Conservation (phyloP, 2,888 invertebrate genomes). For the Chymomyza amoena region DNA sequence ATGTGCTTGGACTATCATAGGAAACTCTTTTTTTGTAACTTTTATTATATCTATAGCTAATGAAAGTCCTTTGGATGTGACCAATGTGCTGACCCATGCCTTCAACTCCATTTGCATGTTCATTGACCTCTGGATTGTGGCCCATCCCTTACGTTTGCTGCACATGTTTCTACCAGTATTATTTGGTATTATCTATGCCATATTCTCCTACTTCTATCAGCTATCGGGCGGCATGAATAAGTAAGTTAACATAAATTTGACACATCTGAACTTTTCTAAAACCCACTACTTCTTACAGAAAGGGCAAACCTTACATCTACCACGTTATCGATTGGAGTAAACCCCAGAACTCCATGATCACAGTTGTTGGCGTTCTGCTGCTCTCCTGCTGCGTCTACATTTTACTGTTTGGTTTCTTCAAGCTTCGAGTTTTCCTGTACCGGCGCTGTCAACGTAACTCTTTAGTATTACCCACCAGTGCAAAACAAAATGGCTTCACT, state of each 20-base stretch:
- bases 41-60: slow-evolving; percentile 72
- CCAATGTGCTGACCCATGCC: slow-evolving; percentile 87
- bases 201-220: slow-evolving; percentile 83
- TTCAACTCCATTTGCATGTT: slow-evolving; percentile 87
- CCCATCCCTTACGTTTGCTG: slow-evolving; percentile 85
- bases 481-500: slow-evolving; percentile 29
- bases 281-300: slow-evolving; percentile 68
- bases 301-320: slow-evolving; percentile 85
- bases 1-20: not conserved
- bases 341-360: slow-evolving; percentile 79
- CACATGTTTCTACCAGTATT: slow-evolving; percentile 83
- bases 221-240: slow-evolving; percentile 82
- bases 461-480: slow-evolving; percentile 68
- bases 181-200: slow-evolving; percentile 81
- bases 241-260: slow-evolving; percentile 56
- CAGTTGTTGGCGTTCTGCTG: slow-evolving; percentile 70
- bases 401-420: slow-evolving; percentile 74
- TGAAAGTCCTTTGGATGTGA: slow-evolving; percentile 74
- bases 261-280: not conserved
- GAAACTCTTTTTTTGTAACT: not conserved
- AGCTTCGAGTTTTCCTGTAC: slow-evolving; percentile 71
- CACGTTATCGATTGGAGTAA: slow-evolving; percentile 87
- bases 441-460: slow-evolving; percentile 59
- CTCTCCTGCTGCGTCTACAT: slow-evolving; percentile 74
- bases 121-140: slow-evolving; percentile 85